Percentiles rank a stretch among this genome's conserved stretches.
phyloP scores from a whole-genome alignment of 1,140 invertebrate species.

The Drosophila sturtevanti region DNA sequence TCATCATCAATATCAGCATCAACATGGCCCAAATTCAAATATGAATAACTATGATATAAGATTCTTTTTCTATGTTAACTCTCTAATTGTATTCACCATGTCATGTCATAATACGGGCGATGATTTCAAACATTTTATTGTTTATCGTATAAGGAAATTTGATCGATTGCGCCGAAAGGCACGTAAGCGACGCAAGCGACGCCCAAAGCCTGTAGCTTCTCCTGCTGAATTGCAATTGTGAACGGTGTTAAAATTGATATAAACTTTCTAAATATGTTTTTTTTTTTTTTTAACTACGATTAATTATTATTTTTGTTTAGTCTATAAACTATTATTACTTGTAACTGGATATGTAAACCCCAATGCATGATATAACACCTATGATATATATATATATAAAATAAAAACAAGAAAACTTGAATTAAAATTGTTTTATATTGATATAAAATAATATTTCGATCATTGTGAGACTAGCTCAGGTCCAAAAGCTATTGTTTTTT shows the following conservation, averaged over 20 bases:
- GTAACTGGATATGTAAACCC: background rate
- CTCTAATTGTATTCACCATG: conserved; percentile 73
- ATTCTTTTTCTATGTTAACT: conserved; percentile 81
- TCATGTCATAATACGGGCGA: conserved; percentile 67
- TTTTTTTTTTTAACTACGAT: background rate
- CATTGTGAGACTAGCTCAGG: too few relatives aligned
- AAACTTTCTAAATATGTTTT: background rate
- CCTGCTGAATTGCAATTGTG: conserved; percentile 24
- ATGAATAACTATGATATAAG: conserved; percentile 67
- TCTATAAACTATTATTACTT: background rate
- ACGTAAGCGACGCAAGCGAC: conserved; percentile 65
- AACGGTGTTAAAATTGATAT: background rate
- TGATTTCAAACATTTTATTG: conserved; percentile 73
- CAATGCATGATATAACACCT: background rate
- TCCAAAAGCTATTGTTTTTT: too few relatives aligned
- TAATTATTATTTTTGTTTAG: background rate
- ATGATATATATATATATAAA: background rate
- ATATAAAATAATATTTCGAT: too few relatives aligned
- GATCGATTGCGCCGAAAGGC: conserved; percentile 75
- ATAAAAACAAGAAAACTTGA: background rate
- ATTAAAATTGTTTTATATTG: background rate
- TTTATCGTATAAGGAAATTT: conserved; percentile 65
- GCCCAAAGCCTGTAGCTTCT: conserved; percentile 16
- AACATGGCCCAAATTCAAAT: conserved; percentile 27
- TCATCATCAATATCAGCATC: background rate